Conservation (phyloP, 2,113 vertebrate species). For the Lota lota region DNA sequence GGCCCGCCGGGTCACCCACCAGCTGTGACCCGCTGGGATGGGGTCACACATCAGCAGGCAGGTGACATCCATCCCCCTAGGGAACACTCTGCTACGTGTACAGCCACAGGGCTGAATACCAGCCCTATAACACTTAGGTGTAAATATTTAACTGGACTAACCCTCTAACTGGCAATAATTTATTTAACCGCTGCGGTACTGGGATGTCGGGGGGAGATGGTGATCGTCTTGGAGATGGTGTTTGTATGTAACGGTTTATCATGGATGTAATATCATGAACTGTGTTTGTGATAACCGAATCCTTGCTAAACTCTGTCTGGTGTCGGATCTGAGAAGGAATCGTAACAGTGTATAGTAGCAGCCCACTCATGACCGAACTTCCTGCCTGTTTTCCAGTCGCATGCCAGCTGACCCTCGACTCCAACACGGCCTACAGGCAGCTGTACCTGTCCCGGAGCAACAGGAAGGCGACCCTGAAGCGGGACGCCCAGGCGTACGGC, state of each 20-base stretch:
- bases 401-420: constrained; percentile 72
- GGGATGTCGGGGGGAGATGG: no score
- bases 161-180: background rate
- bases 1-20: constrained; percentile 65
- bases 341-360: background rate
- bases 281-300: no score
- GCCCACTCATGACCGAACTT: background rate
- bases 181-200: no score
- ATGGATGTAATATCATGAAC: no score
- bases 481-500: constrained; percentile 67
- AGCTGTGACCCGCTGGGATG: constrained; percentile 72
- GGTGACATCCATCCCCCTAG: constrained; percentile 57
- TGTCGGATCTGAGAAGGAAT: background rate
- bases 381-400: constrained; percentile 56
- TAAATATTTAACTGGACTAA: constrained; percentile 18
- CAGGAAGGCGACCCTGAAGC: constrained; percentile 72
- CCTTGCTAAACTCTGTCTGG: no score
- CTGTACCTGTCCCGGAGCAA: constrained; percentile 74
- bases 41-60: constrained; percentile 60
- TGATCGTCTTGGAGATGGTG: no score
- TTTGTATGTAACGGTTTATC: no score
- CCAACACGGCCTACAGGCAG: constrained; percentile 75
- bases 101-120: constrained; percentile 40
- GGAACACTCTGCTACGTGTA: constrained; percentile 41
- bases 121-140: constrained; percentile 1